Evolutionary conservation across 2,113 vertebrate genomes (phyloP), one percentile per base, ranked within the genome.

Genomic region (Periophthalmus modestus): DNA sequence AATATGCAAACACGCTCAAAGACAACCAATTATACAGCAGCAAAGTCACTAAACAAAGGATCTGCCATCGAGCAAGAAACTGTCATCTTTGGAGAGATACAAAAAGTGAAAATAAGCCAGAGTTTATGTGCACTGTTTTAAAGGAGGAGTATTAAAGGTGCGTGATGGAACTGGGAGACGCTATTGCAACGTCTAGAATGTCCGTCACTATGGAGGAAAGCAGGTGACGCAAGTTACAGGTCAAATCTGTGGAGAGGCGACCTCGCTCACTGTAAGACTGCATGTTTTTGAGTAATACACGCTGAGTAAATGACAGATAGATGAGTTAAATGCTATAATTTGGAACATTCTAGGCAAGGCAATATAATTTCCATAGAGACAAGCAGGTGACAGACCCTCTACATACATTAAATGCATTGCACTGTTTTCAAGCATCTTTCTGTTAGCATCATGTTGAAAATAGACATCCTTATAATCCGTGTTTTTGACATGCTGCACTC

Each of bases 1-100:
- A 70, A 75, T 81, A 87, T 87, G 85, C 81, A 89, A 89, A 89
- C 82, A 87, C 62, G 84, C 81, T 83, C 80, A 85, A 75, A 85
- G 71, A 87, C 81, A 78, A 82, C 68, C 80, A 83, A 89, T 85
- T 88, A 89, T 28, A 72, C 75, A 33, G 71, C 75, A 36, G 71
- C 68, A 72, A 83, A 76, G 67, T 79, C 74, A 66, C 82, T 76
- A 79, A 81, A 87, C 70, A 70, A 77, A 74, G 77, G 48, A 14
- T 50, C 61, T n/a, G 23, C 72, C 74, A 50, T 61, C 28, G 61
- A 80, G 66, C n/a, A n/a, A 21, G 19, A 69, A 73, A 76, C 54
- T 71, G 68, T 23, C 65, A 61, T 72, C 57, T 67, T 62, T 68
- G 43, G 12, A 71, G 69, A 34, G 63, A 62, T 72, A 46, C 65